These are phyloP conservation scores for Gobiocypris rarus DNA, from an alignment of 2,113 vertebrate species.

Conservation along the genomic window DNA sequence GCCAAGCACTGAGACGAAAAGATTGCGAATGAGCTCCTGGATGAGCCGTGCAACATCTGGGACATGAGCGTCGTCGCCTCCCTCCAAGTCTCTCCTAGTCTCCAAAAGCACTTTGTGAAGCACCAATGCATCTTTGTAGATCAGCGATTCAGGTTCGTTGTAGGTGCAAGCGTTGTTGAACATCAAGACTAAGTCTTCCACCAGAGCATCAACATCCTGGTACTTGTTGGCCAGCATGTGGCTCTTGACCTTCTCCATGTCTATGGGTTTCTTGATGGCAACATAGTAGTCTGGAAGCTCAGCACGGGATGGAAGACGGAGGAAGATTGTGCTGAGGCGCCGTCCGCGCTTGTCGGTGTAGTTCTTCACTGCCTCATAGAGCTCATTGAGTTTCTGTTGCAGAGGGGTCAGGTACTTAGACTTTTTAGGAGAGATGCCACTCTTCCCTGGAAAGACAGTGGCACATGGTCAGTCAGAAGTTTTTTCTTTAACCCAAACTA, in stretches of 20 bases:
- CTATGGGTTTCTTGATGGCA: constrained; percentile 96
- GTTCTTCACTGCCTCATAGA: constrained; percentile 97
- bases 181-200: constrained; percentile 98
- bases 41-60: constrained; percentile 94
- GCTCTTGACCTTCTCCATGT: constrained; percentile 97
- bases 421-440: constrained; percentile 93
- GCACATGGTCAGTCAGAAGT: not conserved
- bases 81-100: constrained; percentile 91
- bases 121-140: constrained; percentile 95
- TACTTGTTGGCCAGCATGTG: constrained; percentile 99
- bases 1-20: constrained; percentile 96
- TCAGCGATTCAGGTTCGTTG: constrained; percentile 95
- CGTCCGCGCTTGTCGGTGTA: constrained; percentile 97
- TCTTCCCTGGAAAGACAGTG: constrained; percentile 84
- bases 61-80: constrained; percentile 91
- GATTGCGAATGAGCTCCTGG: constrained; percentile 96
- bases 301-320: constrained; percentile 93
- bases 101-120: constrained; percentile 94
- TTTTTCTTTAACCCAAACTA: no score
- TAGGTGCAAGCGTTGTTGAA: constrained; percentile 99
- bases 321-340: constrained; percentile 96
- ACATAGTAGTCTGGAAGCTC: constrained; percentile 98
- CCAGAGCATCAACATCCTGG: constrained; percentile 96
- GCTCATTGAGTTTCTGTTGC: constrained; percentile 96
- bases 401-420: constrained; percentile 96